Evolutionary conservation across 2,888 invertebrate species (phyloP).

Genomic region (Nowickia ferox): DNA sequence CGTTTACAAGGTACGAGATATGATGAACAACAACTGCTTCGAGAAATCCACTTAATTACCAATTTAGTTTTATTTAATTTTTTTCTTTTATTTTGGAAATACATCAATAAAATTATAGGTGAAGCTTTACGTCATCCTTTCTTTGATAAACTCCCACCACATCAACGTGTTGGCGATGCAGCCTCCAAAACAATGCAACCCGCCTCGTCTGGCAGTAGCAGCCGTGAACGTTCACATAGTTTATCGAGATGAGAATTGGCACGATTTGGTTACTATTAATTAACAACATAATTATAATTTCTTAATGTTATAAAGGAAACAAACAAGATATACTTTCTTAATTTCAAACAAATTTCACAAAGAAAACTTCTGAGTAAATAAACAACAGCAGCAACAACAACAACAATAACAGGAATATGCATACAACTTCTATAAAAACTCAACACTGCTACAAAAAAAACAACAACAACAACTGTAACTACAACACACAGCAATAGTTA

Average conservation of each 20-base stretch:
- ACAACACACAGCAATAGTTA: slow-evolving; percentile 52
- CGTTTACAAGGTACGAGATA: slow-evolving; percentile 17
- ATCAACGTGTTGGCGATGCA: slow-evolving; percentile 88
- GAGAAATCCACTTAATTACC: background rate
- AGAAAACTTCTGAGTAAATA: slow-evolving; percentile 15
- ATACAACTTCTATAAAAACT: slow-evolving; percentile 44
- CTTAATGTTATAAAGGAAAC: slow-evolving; percentile 21
- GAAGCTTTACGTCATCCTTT: slow-evolving; percentile 97
- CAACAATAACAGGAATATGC: background rate
- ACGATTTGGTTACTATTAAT: slow-evolving; percentile 84
- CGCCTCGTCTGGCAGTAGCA: slow-evolving; percentile 82
- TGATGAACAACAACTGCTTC: slow-evolving; percentile 29
- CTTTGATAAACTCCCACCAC: slow-evolving; percentile 92
- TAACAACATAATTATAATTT: slow-evolving; percentile 72
- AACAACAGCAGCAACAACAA: slow-evolving; percentile 13
- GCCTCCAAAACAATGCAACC: slow-evolving; percentile 73
- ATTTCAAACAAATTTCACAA: slow-evolving; percentile 39
- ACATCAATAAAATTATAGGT: slow-evolving; percentile 77
- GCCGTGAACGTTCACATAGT: slow-evolving; percentile 86
- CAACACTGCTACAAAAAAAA: slow-evolving; percentile 47
- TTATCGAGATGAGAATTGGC: slow-evolving; percentile 84
- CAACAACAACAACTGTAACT: slow-evolving; percentile 16
- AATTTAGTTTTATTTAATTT: slow-evolving; percentile 18
- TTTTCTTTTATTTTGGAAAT: background rate
- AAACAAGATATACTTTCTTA: slow-evolving; percentile 19